Evolutionary conservation across 2,888 invertebrate species (phyloP).

Genomic region (Tenthredo mesomela): DNA sequence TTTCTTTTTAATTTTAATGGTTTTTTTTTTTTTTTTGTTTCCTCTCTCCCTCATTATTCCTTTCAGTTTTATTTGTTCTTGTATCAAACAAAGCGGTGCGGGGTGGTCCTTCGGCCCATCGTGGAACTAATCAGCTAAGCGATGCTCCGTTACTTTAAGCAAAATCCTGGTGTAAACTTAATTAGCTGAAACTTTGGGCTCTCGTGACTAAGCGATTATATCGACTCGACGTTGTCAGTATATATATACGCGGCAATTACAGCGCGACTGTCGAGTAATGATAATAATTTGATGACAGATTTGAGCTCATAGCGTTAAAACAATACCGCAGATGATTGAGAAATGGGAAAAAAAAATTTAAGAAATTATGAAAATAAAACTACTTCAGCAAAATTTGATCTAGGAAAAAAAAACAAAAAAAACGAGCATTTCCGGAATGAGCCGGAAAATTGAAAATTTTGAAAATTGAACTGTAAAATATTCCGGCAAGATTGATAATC

Average conservation of each 20-base stretch:
- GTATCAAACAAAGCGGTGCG: not conserved
- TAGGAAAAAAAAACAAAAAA: not conserved
- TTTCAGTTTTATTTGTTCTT: not conserved
- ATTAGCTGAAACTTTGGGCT: conserved; percentile 4
- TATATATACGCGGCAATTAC: conserved; percentile 5
- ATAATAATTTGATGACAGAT: conserved; percentile 27
- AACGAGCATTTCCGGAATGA: not conserved
- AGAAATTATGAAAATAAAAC: too few species aligned
- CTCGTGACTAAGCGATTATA: conserved; percentile 11
- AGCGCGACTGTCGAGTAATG: not conserved
- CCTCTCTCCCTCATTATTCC: too few species aligned
- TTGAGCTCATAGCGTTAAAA: not conserved
- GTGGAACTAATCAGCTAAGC: conserved; percentile 27
- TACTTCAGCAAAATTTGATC: too few species aligned
- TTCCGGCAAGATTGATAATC: not conserved
- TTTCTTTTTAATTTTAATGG: not conserved
- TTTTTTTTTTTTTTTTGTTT: not conserved
- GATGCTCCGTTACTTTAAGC: not conserved
- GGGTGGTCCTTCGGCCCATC: too few species aligned
- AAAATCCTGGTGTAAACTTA: conserved; percentile 16
- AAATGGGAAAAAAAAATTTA: not conserved
- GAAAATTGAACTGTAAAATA: not conserved
- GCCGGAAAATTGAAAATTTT: not conserved
- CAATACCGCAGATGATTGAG: too few species aligned
- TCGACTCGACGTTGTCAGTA: not conserved